Conservation (phyloP, 1,140 invertebrate species). For the Druon quercuslanigerum region DNA sequence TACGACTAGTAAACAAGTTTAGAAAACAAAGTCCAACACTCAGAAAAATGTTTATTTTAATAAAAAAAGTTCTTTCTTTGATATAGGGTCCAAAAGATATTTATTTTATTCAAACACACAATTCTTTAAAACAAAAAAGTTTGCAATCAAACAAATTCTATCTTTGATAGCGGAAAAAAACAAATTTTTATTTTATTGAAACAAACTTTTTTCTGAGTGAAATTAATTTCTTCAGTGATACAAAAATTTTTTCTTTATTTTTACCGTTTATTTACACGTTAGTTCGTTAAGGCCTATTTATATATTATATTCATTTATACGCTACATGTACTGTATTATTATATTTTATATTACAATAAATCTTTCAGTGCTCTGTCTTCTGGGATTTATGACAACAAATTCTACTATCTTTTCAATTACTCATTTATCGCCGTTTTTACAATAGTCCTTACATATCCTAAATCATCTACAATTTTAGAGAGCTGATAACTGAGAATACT, state of each 20-base stretch:
- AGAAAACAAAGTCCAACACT: neutral
- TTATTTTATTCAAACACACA: too few relatives aligned
- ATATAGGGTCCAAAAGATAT: too few relatives aligned
- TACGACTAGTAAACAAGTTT: neutral
- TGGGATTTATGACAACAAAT: neutral
- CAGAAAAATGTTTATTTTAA: too few relatives aligned
- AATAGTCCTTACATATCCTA: neutral
- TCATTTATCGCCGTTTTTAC: neutral
- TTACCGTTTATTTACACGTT: constrained; percentile 32
- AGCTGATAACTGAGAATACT: neutral
- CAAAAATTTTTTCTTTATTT: constrained; percentile 37
- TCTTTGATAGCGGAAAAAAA: too few relatives aligned
- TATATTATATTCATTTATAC: constrained; percentile 42
- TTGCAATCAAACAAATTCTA: too few relatives aligned
- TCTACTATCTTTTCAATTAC: neutral
- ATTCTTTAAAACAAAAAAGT: too few relatives aligned
- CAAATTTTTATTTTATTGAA: too few relatives aligned
- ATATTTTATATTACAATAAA: constrained; percentile 16
- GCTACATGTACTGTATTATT: constrained; percentile 12
- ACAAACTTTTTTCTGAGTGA: too few relatives aligned
- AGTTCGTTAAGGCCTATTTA: constrained; percentile 8
- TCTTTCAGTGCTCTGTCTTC: neutral
- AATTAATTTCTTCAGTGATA: constrained; percentile 10
- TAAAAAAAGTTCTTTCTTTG: too few relatives aligned
- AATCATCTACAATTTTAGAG: constrained; percentile 11